Conservation (phyloP, 2,113 vertebrate genomes). For the Dromiciops gliroides region DNA sequence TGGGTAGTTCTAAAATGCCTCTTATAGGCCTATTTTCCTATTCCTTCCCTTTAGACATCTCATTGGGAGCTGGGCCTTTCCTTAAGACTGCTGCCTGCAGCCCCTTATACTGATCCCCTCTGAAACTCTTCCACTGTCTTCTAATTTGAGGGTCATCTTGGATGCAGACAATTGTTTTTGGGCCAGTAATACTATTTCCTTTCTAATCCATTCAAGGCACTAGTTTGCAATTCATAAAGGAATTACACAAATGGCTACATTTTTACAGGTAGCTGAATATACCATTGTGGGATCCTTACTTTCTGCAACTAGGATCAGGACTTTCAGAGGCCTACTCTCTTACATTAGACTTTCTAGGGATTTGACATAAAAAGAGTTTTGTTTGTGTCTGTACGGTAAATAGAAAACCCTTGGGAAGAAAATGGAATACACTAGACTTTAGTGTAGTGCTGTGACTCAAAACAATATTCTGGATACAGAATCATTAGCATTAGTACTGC, state of each 20-base stretch:
- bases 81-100: neutral
- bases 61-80: neutral
- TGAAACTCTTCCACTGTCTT: neutral
- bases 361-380: neutral
- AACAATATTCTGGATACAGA: neutral
- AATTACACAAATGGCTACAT: neutral
- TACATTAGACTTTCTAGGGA: neutral
- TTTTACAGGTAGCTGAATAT: neutral
- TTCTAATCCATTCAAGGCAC: neutral
- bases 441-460: neutral
- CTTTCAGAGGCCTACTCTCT: neutral
- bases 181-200: neutral
- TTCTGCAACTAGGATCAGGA: neutral
- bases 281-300: neutral
- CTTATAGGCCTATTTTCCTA: neutral
- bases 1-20: neutral
- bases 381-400: neutral
- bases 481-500: too few relatives aligned
- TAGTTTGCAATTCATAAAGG: neutral
- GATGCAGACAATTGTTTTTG: neutral
- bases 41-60: neutral
- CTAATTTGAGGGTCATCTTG: neutral
- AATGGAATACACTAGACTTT: neutral
- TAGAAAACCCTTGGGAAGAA: neutral
- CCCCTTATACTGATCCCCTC: neutral